Percentiles rank a stretch among this genome's conserved stretches.
These are phyloP conservation scores for Semotilus atromaculatus DNA, from an alignment of 2,797 vertebrate genomes.

Conservation along the genomic window DNA sequence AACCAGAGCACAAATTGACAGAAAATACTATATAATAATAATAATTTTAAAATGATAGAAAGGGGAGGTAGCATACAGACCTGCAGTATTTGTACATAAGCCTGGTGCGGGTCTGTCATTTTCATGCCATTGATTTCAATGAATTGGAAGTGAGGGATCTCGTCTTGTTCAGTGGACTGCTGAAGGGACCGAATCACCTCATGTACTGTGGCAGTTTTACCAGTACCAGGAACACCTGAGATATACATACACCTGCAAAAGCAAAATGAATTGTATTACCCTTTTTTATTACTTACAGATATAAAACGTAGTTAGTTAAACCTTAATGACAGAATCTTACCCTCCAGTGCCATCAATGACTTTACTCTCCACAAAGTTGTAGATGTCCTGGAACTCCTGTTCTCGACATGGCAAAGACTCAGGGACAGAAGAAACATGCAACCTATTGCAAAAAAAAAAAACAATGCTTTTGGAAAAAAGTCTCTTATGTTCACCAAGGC, in stretches of 20 bases:
- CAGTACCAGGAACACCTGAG: constrained; percentile 95
- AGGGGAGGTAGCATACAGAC: constrained; percentile 63
- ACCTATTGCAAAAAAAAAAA: constrained; percentile 68
- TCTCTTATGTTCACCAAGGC: background rate
- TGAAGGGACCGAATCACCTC: constrained; percentile 89
- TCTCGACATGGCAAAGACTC: constrained; percentile 94
- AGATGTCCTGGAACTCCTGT: constrained; percentile 95
- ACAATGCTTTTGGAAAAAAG: too few species aligned
- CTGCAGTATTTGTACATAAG: constrained; percentile 92
- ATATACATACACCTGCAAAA: constrained; percentile 94
- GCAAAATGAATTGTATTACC: background rate
- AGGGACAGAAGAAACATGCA: constrained; percentile 92
- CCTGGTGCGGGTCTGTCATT: constrained; percentile 96
- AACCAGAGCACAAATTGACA: background rate
- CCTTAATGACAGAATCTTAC: constrained; percentile 75
- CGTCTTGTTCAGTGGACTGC: constrained; percentile 80
- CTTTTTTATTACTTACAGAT: background rate
- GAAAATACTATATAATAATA: background rate
- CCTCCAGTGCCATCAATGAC: constrained; percentile 91
- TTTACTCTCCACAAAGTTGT: constrained; percentile 96
- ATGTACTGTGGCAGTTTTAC: constrained; percentile 94
- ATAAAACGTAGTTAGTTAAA: background rate
- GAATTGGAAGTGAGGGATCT: constrained; percentile 84
- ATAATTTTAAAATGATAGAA: background rate
- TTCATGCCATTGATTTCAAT: constrained; percentile 98